phyloP scores from a whole-genome alignment of 1,140 invertebrate genomes.

The Lysiphlebus fabarum region DNA sequence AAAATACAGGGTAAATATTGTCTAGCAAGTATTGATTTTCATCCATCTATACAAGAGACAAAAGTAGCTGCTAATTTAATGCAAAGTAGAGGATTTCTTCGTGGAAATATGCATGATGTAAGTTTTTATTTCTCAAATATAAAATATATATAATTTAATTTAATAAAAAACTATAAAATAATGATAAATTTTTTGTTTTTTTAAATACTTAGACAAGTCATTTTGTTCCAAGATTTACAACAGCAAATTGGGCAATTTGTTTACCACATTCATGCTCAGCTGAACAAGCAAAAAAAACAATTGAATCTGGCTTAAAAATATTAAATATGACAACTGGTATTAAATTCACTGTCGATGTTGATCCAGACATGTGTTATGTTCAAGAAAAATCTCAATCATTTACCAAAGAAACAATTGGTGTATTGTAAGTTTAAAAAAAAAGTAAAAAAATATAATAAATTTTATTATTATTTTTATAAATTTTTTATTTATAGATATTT shows the following conservation, averaged over 20 bases:
- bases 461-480: conserved; percentile 7
- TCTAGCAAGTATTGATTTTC: conserved; percentile 62
- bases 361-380: conserved; percentile 60
- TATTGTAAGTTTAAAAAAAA: conserved; percentile 39
- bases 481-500: conserved; percentile 43
- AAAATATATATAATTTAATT: background rate
- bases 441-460: conserved; percentile 1
- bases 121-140: conserved; percentile 40
- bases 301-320: conserved; percentile 57
- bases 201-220: conserved; percentile 60
- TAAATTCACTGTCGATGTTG: conserved; percentile 58
- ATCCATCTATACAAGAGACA: conserved; percentile 55
- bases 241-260: conserved; percentile 67
- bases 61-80: conserved; percentile 61
- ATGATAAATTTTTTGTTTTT: background rate
- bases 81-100: conserved; percentile 61
- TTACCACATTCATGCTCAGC: conserved; percentile 62
- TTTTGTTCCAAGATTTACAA: conserved; percentile 66
- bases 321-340: conserved; percentile 61
- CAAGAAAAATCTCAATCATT: conserved; percentile 46
- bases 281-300: conserved; percentile 57
- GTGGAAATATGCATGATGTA: conserved; percentile 63
- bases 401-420: conserved; percentile 51
- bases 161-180: background rate
- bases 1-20: conserved; percentile 68